phyloP scores from a whole-genome alignment of 2,888 invertebrate species.

The Pharmacophagus antenor region DNA sequence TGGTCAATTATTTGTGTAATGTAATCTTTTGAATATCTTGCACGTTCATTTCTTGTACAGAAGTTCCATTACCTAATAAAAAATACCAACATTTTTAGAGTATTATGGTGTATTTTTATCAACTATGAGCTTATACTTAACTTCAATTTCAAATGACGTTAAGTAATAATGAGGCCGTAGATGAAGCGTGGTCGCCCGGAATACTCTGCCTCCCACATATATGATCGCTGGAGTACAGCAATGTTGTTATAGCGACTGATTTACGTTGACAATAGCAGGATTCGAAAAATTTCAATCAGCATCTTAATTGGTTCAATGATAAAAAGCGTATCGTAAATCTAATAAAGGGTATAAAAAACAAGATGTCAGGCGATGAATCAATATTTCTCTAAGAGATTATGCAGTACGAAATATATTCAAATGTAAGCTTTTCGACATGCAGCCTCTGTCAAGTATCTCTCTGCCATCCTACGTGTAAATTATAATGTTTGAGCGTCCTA shows the following conservation, averaged over 20 bases:
- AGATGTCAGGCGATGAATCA: no score
- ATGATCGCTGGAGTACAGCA: not conserved
- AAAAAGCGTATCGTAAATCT: no score
- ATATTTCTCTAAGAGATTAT: not conserved
- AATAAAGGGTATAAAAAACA: no score
- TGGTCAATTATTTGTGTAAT: no score
- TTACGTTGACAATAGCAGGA: not conserved
- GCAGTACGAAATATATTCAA: not conserved
- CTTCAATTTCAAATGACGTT: not conserved
- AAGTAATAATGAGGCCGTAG: not conserved
- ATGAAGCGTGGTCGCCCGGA: not conserved
- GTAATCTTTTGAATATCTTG: no score
- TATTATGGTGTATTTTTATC: not conserved
- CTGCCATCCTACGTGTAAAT: conserved; percentile 26
- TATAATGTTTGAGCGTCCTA: conserved; percentile 34
- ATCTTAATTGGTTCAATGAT: no score
- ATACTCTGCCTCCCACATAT: not conserved
- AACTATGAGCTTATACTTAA: not conserved
- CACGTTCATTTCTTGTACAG: no score
- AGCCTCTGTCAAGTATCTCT: not conserved
- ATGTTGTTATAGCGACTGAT: not conserved
- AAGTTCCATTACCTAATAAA: no score
- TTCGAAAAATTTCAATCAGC: not conserved
- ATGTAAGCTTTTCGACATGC: not conserved
- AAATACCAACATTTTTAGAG: no score